Percentiles rank a stretch among this genome's conserved stretches.
Conservation (phyloP, 2,797 vertebrate species). For the Coilia nasus region DNA sequence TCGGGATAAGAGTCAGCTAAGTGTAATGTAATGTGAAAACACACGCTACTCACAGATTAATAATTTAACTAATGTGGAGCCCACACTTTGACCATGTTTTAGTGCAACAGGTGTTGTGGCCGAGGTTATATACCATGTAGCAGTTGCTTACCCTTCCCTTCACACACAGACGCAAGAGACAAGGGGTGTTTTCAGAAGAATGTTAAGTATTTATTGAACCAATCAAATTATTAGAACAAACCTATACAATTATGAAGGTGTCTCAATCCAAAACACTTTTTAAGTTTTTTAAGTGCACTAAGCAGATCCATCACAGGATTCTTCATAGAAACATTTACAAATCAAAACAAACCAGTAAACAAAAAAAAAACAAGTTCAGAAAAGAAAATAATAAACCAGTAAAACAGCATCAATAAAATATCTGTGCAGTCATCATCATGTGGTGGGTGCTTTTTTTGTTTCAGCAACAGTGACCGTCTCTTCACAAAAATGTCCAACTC, state of each 20-base stretch:
- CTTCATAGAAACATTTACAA: conserved; percentile 62
- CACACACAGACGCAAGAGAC: neutral
- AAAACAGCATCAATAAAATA: conserved; percentile 44
- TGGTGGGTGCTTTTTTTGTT: conserved; percentile 57
- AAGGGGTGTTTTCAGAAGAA: conserved; percentile 53
- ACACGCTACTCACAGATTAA: neutral
- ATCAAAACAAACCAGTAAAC: conserved; percentile 61
- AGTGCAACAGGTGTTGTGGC: neutral
- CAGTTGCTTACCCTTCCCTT: neutral
- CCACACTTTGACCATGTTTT: neutral
- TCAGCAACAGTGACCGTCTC: conserved; percentile 67
- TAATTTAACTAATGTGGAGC: neutral
- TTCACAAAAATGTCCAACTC: conserved; percentile 66
- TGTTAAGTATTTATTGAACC: conserved; percentile 68
- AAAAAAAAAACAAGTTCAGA: conserved; percentile 38
- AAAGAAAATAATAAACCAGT: conserved; percentile 58
- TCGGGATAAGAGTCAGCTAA: too few species aligned
- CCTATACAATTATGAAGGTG: conserved; percentile 69
- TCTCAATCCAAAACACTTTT: conserved; percentile 75
- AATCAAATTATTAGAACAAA: conserved; percentile 65
- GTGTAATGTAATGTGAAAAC: too few species aligned
- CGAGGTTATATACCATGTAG: neutral
- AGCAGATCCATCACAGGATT: conserved; percentile 71
- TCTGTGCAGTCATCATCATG: conserved; percentile 70
- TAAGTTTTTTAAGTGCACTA: conserved; percentile 70